Evolutionary conservation across 2,797 vertebrate genomes (phyloP), one percentile per base, ranked within the genome.

Genomic region (Malacoraja senta): DNA sequence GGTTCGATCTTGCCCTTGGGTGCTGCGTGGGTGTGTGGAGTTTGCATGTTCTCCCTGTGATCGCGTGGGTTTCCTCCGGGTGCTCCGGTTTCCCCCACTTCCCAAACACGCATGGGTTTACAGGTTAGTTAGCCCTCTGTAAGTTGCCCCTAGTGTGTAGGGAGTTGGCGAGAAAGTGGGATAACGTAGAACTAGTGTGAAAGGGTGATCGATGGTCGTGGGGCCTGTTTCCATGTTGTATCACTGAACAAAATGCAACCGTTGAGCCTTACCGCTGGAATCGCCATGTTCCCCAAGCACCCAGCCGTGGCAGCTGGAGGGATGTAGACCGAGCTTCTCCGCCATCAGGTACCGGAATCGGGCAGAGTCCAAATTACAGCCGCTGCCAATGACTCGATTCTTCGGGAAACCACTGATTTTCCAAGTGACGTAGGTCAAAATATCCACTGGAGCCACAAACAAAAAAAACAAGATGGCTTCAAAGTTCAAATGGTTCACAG

Each of bases 391-490:
- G 94, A 99, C 97, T 0, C 98, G 98, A 95, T 98, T 96, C 93
- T 98, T 98, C 78, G 99, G 99, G 93, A 99, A 95, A 8, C 98
- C 98, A 19, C 99, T 99, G 93, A 99, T 96, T 94, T 99, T 99
- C 99, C 99, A 99, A 80, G 98, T 99, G 76, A 99, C 97, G 0
- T 99, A 99, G 15, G 98, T 99, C 94, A 99, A 95, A 94, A 99
- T 97, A 78, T 99, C 99, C 95, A 99, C 98, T 99, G 94, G 15
- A 44, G 78, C 65, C 44, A 63, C 63, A 65, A 61, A 19, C 71
- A 93, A 63, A 53, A n/a, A 63, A 12, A 6, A 29, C 12, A 79
- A 35, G 78, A 29, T 24, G 21, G 13, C 53, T 61, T 93, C 10
- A 3, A 77, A 72, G 72, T 93, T 93, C 24, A 12, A 61, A 79